These are phyloP conservation scores for Holothuria leucospilota DNA, from an alignment of 53 echinoderm and acorn worm species.

Conservation along the genomic window DNA sequence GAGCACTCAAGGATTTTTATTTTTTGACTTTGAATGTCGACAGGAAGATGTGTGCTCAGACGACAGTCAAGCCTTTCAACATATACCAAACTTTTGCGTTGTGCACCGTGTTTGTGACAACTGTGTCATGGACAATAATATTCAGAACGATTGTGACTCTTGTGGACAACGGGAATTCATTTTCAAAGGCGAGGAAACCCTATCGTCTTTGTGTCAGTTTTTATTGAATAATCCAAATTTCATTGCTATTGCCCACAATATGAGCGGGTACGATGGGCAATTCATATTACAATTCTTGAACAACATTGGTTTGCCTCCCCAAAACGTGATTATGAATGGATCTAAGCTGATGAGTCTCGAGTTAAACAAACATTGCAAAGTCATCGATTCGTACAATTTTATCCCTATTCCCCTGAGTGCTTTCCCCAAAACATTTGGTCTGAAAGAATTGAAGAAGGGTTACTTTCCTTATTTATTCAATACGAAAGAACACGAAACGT, in stretches of 20 bases:
- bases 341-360: conserved; percentile 48
- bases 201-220: conserved; percentile 41
- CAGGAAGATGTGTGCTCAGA: too few relatives aligned
- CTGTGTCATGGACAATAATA: not conserved
- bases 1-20: too few relatives aligned
- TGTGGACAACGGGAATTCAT: conserved; percentile 15
- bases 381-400: conserved; percentile 58
- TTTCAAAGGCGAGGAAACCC: conserved; percentile 36
- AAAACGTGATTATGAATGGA: conserved; percentile 31
- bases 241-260: not conserved
- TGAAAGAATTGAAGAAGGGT: too few relatives aligned
- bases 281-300: conserved; percentile 32
- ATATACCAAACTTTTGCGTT: too few relatives aligned
- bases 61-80: too few relatives aligned
- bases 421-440: conserved; percentile 24
- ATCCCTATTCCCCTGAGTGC: conserved; percentile 3
- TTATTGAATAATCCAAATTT: not conserved
- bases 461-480: conserved; percentile 25
- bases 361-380: not conserved
- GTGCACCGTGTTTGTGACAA: too few relatives aligned
- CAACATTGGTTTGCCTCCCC: conserved; percentile 14
- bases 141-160: conserved; percentile 18
- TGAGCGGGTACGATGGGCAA: conserved; percentile 49
- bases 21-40: too few relatives aligned
- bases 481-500: not conserved